These are phyloP conservation scores for Neodontobutis hainanensis DNA, from an alignment of 2,113 vertebrate genomes.

Conservation along the genomic window DNA sequence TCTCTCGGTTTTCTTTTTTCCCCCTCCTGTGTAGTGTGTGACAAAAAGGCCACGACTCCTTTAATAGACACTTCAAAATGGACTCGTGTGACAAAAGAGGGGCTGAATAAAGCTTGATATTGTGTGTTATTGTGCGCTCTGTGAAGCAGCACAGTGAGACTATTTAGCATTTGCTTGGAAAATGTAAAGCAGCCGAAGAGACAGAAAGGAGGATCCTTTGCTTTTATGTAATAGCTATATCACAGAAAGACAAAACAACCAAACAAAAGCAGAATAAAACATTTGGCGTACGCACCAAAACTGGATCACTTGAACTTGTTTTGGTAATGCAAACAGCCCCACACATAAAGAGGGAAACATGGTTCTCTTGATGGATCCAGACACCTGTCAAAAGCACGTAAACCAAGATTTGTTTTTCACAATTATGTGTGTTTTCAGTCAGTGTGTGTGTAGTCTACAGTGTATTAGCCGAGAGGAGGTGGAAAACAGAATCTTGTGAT, in stretches of 20 bases:
- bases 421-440: slow-evolving; percentile 7
- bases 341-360: neutral
- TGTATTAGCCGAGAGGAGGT: slow-evolving; percentile 54
- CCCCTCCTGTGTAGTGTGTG: slow-evolving; percentile 51
- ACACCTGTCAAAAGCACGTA: slow-evolving; percentile 38
- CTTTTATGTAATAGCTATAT: slow-evolving; percentile 63
- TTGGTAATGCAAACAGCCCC: slow-evolving; percentile 21
- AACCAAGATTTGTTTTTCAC: slow-evolving; percentile 31
- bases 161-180: slow-evolving; percentile 62
- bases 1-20: slow-evolving; percentile 3
- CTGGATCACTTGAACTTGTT: slow-evolving; percentile 4
- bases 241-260: slow-evolving; percentile 37
- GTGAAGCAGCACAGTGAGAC: slow-evolving; percentile 50
- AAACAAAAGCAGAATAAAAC: slow-evolving; percentile 13
- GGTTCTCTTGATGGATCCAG: slow-evolving; percentile 44
- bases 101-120: slow-evolving; percentile 66
- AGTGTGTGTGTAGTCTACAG: slow-evolving; percentile 25
- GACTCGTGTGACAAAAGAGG: slow-evolving; percentile 59
- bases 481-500: slow-evolving; percentile 74
- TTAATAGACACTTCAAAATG: slow-evolving; percentile 72
- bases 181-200: slow-evolving; percentile 50
- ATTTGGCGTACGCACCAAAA: neutral
- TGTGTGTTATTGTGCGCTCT: slow-evolving; percentile 57
- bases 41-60: slow-evolving; percentile 70
- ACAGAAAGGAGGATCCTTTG: slow-evolving; percentile 6